A percentile compares a stretch with the other conserved stretches of the same genome.
phyloP scores from a whole-genome alignment of 2,888 invertebrate species.

The Synanthedon andrenaeformis region DNA sequence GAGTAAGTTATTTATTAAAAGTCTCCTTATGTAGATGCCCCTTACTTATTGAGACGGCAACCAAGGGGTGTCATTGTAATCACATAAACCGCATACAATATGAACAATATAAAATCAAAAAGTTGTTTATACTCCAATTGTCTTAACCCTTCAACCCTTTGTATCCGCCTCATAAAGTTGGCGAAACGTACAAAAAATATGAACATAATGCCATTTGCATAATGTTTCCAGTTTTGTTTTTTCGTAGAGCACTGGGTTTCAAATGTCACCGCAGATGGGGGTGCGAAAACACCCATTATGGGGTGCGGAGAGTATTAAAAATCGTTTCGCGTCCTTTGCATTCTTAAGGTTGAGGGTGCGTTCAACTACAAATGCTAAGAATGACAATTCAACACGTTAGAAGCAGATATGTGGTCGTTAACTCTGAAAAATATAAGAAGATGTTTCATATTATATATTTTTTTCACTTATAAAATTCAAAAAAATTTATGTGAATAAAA shows the following conservation, averaged over 20 bases:
- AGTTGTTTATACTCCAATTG: slow-evolving; percentile 44
- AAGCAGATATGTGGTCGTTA: not conserved
- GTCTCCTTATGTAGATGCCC: too few species aligned
- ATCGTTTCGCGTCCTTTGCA: slow-evolving; percentile 58
- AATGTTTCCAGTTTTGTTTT: slow-evolving; percentile 66
- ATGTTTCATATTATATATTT: not conserved
- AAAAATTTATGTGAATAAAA: too few species aligned
- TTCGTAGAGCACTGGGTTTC: slow-evolving; percentile 61
- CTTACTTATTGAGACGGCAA: too few species aligned
- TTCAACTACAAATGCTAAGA: slow-evolving; percentile 14
- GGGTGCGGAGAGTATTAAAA: slow-evolving; percentile 65
- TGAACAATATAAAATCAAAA: slow-evolving; percentile 47
- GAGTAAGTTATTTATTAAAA: too few species aligned
- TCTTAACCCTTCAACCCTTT: slow-evolving; percentile 65
- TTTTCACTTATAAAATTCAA: not conserved
- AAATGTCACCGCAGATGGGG: slow-evolving; percentile 66
- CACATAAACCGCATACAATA: slow-evolving; percentile 34
- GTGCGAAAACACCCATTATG: slow-evolving; percentile 63
- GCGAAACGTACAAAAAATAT: slow-evolving; percentile 63
- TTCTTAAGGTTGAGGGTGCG: slow-evolving; percentile 61
- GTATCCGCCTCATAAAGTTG: slow-evolving; percentile 63
- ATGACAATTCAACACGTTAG: not conserved
- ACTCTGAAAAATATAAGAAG: not conserved
- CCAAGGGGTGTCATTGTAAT: slow-evolving; percentile 9
- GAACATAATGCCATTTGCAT: slow-evolving; percentile 69